These are phyloP conservation scores for Spialia ferax DNA, from an alignment of 2,888 invertebrate species.

Conservation along the genomic window DNA sequence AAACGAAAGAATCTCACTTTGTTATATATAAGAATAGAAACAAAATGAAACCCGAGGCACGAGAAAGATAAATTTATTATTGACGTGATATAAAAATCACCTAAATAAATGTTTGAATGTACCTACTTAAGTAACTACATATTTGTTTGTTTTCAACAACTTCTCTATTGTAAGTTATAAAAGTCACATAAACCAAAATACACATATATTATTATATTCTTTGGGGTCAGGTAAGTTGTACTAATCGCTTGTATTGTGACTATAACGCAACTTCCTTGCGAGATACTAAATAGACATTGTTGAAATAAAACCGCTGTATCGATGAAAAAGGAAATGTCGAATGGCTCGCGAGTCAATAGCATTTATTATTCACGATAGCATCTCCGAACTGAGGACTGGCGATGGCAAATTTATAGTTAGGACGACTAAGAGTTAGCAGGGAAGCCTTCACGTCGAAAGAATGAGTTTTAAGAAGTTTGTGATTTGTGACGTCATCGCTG, in stretches of 20 bases:
- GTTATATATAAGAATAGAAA: too few species aligned
- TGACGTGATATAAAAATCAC: too few species aligned
- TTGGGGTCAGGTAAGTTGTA: not conserved
- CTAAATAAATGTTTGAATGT: too few species aligned
- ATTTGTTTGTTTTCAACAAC: too few species aligned
- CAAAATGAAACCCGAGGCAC: too few species aligned
- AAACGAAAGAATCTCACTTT: too few species aligned
- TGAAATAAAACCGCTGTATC: conserved; percentile 41
- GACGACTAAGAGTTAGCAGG: not conserved
- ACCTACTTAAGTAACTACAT: too few species aligned
- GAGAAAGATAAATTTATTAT: too few species aligned
- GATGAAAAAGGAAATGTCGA: conserved; percentile 47
- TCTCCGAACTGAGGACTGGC: conserved; percentile 31
- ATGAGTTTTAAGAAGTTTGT: not conserved
- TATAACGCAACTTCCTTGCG: conserved; percentile 8
- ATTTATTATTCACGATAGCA: conserved; percentile 46
- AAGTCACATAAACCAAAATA: too few species aligned
- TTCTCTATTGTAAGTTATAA: too few species aligned
- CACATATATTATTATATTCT: not conserved
- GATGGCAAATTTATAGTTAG: not conserved
- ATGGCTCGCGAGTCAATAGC: conserved; percentile 43
- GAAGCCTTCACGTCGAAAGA: too few species aligned
- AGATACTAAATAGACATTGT: conserved; percentile 33
- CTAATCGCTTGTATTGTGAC: not conserved
- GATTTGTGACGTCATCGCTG: not conserved